Base-by-base conservation (phyloP, 2,797 vertebrate genomes). In the Lithobates pipiens region DNA sequence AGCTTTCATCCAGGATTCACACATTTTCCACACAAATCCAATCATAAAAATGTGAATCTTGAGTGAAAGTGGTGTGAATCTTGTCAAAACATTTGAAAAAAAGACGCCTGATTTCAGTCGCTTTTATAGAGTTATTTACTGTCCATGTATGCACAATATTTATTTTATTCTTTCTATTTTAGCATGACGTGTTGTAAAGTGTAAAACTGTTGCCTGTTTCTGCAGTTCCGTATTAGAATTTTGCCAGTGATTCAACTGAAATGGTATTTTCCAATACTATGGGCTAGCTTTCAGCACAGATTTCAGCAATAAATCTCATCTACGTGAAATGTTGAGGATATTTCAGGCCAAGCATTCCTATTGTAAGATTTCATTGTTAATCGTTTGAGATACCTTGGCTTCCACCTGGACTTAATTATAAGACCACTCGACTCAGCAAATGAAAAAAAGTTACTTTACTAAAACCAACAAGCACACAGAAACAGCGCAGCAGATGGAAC, bases 381-480 rank as follows among this genome's bases (percentile, higher is more conserved):
- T 54, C 84, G 25, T 10, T 54, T 50, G 21, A 39, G 70, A 80
- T 46, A 73, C 69, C 36, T 6, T 25, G 29, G 70, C 46, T 63
- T 68, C 69, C 42, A 70, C 50, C 18, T 70, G 76, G 75, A 42
- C 71, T 83, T 79, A 42, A 78, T 87, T 87, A 16, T 83, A 83
- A 83, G 83, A 57, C 69, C 75, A 74, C 80, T 78, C 50, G 23
- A 36, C 39, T 79, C 69, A 82, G 50, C 13, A 61, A 65, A 46
- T 82, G 39, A 46, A 87, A 65, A 29, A 70, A 77, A 80, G 29
- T 80, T 87, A 79, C 72, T 71, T 69, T 80, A 18, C 76, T 36
- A 78, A 85, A 83, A 84, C 79, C 23, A 83, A 80, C 76, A 87
- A 44, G 25, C 68, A 39, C 69, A 83, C 67, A 61, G 63, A 8